phyloP scores from a whole-genome alignment of 2,797 vertebrate species.

The Cuculus canorus region DNA sequence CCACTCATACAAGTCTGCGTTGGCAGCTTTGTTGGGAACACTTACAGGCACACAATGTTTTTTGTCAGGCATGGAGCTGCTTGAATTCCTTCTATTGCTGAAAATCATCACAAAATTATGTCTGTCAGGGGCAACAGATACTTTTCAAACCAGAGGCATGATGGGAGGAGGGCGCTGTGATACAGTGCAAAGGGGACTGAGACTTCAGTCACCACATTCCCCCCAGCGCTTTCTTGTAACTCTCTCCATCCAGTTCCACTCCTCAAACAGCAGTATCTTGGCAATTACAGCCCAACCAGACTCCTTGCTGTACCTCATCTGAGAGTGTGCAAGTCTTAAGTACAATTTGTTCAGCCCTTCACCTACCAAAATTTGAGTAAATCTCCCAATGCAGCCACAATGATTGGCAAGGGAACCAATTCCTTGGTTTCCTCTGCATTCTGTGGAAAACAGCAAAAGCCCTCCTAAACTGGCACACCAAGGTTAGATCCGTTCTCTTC shows the following conservation, averaged over 20 bases:
- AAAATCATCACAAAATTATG: neutral
- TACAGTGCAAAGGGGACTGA: neutral
- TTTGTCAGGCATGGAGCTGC: neutral
- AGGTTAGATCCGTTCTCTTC: neutral
- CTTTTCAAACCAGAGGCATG: neutral
- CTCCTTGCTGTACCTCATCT: no score
- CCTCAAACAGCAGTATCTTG: neutral
- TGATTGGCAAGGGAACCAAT: accelerated
- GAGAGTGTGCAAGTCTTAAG: neutral
- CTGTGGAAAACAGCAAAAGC: accelerated
- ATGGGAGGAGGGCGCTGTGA: no score
- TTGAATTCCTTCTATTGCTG: neutral
- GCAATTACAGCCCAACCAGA: neutral
- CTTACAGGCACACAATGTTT: neutral
- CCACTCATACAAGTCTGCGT: neutral
- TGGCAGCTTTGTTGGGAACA: neutral
- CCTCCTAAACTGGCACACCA: no score
- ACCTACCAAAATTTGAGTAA: neutral
- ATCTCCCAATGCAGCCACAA: neutral
- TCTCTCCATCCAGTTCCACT: neutral
- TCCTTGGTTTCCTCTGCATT: accelerated
- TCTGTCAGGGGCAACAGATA: neutral
- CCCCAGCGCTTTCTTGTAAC: neutral
- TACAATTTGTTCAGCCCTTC: neutral
- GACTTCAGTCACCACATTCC: neutral